Conservation (phyloP, 2,113 vertebrate genomes). For the Myotis yumanensis region DNA sequence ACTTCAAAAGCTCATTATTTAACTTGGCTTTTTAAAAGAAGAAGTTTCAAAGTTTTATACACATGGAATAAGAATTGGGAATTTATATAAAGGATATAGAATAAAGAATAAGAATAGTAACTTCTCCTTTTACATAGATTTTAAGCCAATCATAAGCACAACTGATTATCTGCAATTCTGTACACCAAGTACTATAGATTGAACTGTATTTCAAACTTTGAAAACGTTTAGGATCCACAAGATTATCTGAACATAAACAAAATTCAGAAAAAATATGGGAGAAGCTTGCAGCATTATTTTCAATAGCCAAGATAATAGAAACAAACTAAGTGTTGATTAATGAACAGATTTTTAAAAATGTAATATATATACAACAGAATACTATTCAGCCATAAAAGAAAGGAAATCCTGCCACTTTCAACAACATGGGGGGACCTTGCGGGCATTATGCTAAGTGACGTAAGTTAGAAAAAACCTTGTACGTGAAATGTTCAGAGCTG, state of each 20-base stretch:
- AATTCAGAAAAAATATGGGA: not conserved
- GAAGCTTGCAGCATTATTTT: not conserved
- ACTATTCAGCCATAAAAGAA: not conserved
- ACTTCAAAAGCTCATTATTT: slow-evolving; percentile 7
- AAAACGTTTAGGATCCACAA: not conserved
- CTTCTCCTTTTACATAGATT: not conserved
- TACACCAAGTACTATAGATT: not conserved
- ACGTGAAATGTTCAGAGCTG: not conserved
- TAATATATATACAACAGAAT: not conserved
- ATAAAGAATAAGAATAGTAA: not conserved
- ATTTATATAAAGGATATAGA: not conserved
- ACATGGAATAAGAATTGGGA: not conserved
- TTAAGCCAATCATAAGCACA: not conserved
- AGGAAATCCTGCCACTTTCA: not conserved
- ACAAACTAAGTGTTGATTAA: not conserved
- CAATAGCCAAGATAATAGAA: not conserved
- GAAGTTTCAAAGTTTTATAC: not conserved
- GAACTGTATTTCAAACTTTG: not conserved
- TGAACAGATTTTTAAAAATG: not conserved
- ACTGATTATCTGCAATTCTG: not conserved
- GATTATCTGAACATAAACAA: slow-evolving; percentile 36
- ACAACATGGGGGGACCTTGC: not conserved
- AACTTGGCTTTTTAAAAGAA: not conserved
- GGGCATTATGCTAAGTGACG: not conserved
- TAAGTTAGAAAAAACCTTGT: not conserved